A percentile compares a stretch with the other conserved stretches of the same genome.
These are phyloP conservation scores for Acronicta alni DNA, from an alignment of 2,888 invertebrate genomes.

Conservation along the genomic window DNA sequence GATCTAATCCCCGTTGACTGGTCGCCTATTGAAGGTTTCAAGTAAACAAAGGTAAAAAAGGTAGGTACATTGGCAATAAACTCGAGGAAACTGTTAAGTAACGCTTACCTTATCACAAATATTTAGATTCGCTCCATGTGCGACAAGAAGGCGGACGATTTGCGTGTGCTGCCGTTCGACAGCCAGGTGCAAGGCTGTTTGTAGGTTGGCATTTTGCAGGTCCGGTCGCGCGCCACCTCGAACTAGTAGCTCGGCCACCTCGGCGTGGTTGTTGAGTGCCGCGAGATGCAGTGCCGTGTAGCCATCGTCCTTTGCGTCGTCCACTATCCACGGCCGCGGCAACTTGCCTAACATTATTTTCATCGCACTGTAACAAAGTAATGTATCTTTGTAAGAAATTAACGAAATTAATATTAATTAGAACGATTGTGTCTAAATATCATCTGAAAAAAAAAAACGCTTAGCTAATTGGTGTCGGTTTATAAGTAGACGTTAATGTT, in stretches of 20 bases:
- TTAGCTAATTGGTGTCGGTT: no score
- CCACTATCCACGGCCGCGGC: slow-evolving; percentile 98
- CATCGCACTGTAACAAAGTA: slow-evolving; percentile 94
- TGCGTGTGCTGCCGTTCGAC: slow-evolving; percentile 99
- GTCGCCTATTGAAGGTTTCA: no score
- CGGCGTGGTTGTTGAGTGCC: slow-evolving; percentile 98
- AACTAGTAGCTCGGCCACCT: slow-evolving; percentile 97
- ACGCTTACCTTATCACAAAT: slow-evolving; percentile 96
- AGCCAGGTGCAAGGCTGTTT: slow-evolving; percentile 97
- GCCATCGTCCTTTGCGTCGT: slow-evolving; percentile 99
- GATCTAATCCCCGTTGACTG: no score
- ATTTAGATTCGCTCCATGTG: slow-evolving; percentile 97
- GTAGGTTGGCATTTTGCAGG: slow-evolving; percentile 98
- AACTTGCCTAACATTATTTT: slow-evolving; percentile 97
- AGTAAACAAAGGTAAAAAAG: no score
- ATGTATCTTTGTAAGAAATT: slow-evolving; percentile 3
- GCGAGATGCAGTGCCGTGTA: slow-evolving; percentile 98
- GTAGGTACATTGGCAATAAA: neutral
- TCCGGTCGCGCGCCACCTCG: slow-evolving; percentile 98
- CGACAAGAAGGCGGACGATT: slow-evolving; percentile 97
- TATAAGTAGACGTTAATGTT: no score
- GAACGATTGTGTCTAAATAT: no score
- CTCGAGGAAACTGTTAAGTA: neutral
- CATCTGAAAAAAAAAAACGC: no score
- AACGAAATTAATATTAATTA: no score